phyloP scores from a whole-genome alignment of 2,113 vertebrate species.

The Phylloscopus whistleri region DNA sequence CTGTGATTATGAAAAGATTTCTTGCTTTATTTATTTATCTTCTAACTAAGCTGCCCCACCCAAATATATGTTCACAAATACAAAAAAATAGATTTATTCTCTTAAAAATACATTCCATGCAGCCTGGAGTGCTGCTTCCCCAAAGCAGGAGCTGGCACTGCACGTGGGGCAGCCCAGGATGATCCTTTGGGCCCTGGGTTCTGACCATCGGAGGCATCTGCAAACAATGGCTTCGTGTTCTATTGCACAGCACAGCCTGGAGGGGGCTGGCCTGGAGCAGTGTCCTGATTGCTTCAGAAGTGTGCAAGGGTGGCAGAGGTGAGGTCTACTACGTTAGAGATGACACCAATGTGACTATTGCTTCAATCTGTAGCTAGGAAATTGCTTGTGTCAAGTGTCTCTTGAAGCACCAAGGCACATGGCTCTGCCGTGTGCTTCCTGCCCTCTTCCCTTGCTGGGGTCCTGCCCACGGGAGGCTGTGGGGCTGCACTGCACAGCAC shows the following conservation, averaged over 20 bases:
- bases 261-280: not conserved
- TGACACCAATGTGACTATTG: not conserved
- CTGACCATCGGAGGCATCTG: not conserved
- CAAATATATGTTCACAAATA: conserved; percentile 75
- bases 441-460: not conserved
- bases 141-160: not conserved
- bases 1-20: not conserved
- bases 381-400: not conserved
- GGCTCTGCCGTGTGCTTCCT: not conserved
- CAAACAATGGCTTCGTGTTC: conserved; percentile 33
- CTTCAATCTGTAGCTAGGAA: not conserved
- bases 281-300: not conserved
- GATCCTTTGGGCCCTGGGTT: not conserved
- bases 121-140: conserved; percentile 39
- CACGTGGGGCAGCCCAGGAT: not conserved
- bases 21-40: conserved; percentile 35
- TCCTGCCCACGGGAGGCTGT: not conserved
- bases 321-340: not conserved
- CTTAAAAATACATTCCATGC: conserved; percentile 82
- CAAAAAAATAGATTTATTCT: conserved; percentile 81
- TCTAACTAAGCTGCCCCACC: conserved; percentile 56
- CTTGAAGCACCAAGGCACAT: not conserved
- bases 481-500: not conserved
- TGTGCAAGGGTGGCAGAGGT: not conserved
- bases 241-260: not conserved